Evolutionary conservation across 1,140 invertebrate genomes (phyloP), one percentile per base, ranked within the genome.

Genomic region (Macrobrachium nipponense): DNA sequence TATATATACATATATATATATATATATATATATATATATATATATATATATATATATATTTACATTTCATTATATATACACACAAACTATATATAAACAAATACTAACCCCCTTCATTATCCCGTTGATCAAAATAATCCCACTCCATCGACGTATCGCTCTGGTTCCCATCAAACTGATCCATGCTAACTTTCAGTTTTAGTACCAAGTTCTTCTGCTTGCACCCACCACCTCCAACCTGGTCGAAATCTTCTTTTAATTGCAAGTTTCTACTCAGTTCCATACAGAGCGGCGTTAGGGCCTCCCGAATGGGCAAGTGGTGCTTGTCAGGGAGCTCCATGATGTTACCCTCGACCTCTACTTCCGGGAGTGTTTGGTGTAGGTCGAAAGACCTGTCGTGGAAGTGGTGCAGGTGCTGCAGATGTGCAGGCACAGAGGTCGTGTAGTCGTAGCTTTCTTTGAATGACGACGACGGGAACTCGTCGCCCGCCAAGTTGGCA

Each of bases 91-190:
- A 51, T 18, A 73, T 36, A 20, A 5, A 6, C 10, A 18, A 0
- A 17, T 36, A 43, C 17, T n/a, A 27, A 44, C n/a, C 17, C 14
- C 10, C 66, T 64, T 73, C 64, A 86, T 78, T 76, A 51, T 86
- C 62, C 7, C 68, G 84, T 64, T 86, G 84, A 43, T 86, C 84
- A 62, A 86, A 86, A 80, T 86, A 86, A 58, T 86, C 84, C 84
- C 84, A 86, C 43, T 86, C 84, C 84, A 86, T 86, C 20, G 84
- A 86, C n/a, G 84, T 80, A 18, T 86, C 84, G 59, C 84, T 86
- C 18, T 62, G 66, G 36, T 75, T 58, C 7, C 82, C 82, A 68
- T 86, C 84, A 17, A 86, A 15, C 84, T 86, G 84, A 36, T 86
- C 77, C 58, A 86, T 43, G 10, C 61, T 68, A 7, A 86, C 84